Conservation (phyloP, 2,888 invertebrate genomes). For the Drosophila ochracea region DNA sequence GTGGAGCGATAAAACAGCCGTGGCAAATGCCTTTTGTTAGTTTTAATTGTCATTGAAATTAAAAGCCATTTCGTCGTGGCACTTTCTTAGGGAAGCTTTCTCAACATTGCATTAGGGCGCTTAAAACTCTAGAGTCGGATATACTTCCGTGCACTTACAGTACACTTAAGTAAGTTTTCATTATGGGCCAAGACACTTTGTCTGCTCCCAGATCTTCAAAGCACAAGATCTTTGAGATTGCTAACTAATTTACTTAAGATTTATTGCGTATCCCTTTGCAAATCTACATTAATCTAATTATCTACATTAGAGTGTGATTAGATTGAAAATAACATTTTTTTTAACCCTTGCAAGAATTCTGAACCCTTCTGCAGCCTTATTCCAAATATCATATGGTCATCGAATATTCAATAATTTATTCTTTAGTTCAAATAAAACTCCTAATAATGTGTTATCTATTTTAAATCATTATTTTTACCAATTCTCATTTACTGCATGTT, state of each 20-base stretch:
- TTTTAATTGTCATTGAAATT: conserved; percentile 75
- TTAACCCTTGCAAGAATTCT: neutral
- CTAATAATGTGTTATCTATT: neutral
- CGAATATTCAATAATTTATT: neutral
- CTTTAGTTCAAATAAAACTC: neutral
- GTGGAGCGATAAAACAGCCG: conserved; percentile 37
- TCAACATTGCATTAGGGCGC: neutral
- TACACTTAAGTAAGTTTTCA: neutral
- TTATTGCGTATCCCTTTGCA: neutral
- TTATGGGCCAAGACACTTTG: conserved; percentile 4
- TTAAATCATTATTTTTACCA: neutral
- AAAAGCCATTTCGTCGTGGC: conserved; percentile 57
- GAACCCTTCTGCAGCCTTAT: neutral
- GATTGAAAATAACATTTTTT: neutral
- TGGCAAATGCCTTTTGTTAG: conserved; percentile 30
- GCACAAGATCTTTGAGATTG: neutral
- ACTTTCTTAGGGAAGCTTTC: conserved; percentile 30
- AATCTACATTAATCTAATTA: neutral
- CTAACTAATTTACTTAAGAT: too few species aligned
- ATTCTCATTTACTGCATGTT: neutral
- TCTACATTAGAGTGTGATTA: neutral
- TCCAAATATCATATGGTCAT: neutral
- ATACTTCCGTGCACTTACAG: conserved; percentile 3
- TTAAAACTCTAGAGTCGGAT: neutral
- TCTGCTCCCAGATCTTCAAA: neutral